phyloP scores from a whole-genome alignment of 64 coral and sea anemone species.

The Porites lutea region DNA sequence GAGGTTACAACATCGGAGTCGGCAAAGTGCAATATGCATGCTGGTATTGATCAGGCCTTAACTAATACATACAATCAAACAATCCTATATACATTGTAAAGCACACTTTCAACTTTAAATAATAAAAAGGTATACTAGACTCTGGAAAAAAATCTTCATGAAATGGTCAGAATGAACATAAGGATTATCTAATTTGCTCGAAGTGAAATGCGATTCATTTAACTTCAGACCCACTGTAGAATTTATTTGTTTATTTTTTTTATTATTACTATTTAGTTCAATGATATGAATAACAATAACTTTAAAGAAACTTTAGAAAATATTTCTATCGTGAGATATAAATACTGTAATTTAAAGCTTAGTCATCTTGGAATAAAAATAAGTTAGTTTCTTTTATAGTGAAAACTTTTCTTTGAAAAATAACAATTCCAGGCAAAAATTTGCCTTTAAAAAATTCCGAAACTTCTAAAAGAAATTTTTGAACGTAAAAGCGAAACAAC shows the following conservation, averaged over 20 bases:
- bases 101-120: background rate
- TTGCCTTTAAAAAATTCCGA: background rate
- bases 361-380: slow-evolving; percentile 1
- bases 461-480: background rate
- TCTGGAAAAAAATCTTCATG: background rate
- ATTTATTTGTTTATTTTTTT: background rate
- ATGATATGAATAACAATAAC: background rate
- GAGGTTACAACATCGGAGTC: no score
- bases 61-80: background rate
- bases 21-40: background rate
- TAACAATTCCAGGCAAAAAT: background rate
- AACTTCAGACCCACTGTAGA: background rate
- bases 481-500: background rate
- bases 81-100: background rate
- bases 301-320: slow-evolving; percentile 5
- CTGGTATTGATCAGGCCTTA: background rate
- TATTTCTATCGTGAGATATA: slow-evolving; percentile 26
- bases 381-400: slow-evolving; percentile 21
- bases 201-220: background rate
- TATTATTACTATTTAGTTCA: background rate
- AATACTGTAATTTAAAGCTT: background rate
- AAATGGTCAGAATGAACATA: background rate
- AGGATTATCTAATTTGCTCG: background rate
- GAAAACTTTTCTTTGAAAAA: background rate
- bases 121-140: no score